Evolutionary conservation across 2,797 vertebrate genomes (phyloP), one percentile per base, ranked within the genome.

Genomic region (Acrossocheilus wenchowensis): DNA sequence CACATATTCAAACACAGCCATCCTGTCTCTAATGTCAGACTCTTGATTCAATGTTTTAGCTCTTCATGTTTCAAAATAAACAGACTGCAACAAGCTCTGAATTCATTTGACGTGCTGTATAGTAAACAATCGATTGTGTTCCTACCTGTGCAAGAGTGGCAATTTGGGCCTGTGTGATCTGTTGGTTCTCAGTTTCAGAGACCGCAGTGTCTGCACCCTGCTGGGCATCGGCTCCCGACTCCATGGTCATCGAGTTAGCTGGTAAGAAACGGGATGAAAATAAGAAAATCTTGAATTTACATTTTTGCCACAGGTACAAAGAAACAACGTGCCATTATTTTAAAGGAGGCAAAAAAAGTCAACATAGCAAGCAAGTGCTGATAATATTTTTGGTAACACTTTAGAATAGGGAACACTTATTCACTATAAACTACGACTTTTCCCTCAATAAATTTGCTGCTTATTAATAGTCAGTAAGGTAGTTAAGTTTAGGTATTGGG

Each of bases 201-300:
- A 98, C 96, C 92, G 95, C 96, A 88, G 97, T 96, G 93, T 99
- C 98, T 92, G 97, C 97, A 95, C 97, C 96, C 95, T 97, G 97
- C 95, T 99, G 98, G 93, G 96, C 96, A 94, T 99, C 98, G 95
- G 96, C 96, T 94, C 96, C 97, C 94, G 96, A 97, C 96, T 99
- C 98, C 98, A 99, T 99, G 95, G 96, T 98, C 97, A 98, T 98
- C 95, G 96, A 97, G 96, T 97, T 94, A 96, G 94, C 98, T 95
- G 87, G 89, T 93, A 81, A 78, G 62, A 82, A 60, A 54, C 2
- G 5, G 34, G 50, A 52, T 52, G 34, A 6, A 11, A n/a, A 11
- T 68, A 15, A 73, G 6, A 34, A n/a, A 23, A 66, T 41, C 23
- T 64, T 79, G 6, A 19, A 2, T 6, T 14, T 19, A 8, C 26